These are phyloP conservation scores for Drosophila bocki DNA, from an alignment of 1,140 invertebrate genomes.

Conservation along the genomic window DNA sequence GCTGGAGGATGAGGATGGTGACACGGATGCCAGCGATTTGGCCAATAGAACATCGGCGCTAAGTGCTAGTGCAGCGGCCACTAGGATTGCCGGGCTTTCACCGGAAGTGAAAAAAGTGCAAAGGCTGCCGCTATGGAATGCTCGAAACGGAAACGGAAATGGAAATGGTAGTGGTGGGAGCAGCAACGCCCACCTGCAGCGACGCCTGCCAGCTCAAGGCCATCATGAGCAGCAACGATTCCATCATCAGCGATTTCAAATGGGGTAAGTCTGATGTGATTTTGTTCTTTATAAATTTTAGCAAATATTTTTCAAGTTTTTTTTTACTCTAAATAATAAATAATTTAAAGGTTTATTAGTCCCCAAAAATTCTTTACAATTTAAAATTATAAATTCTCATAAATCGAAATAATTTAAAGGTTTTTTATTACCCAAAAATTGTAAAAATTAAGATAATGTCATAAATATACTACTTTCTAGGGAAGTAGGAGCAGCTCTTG, in stretches of 20 bases:
- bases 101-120: slow-evolving; percentile 78
- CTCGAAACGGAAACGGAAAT: slow-evolving; percentile 15
- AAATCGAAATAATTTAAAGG: too few species aligned
- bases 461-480: not conserved
- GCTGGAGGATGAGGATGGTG: slow-evolving; percentile 29
- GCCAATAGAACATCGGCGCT: slow-evolving; percentile 70
- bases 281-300: not conserved
- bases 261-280: slow-evolving; percentile 17
- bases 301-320: too few species aligned
- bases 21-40: slow-evolving; percentile 73
- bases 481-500: too few species aligned
- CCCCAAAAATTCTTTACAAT: too few species aligned
- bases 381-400: too few species aligned
- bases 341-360: too few species aligned
- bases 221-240: not conserved
- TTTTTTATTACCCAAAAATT: too few species aligned
- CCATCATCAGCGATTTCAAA: slow-evolving; percentile 14
- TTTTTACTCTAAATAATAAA: too few species aligned
- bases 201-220: not conserved
- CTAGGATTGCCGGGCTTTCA: slow-evolving; percentile 69
- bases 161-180: slow-evolving; percentile 4
- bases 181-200: not conserved
- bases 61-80: slow-evolving; percentile 69
- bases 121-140: slow-evolving; percentile 65
- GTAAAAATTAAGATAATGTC: not conserved